phyloP scores from a whole-genome alignment of 2,888 invertebrate genomes.

The Diarsia mendica region DNA sequence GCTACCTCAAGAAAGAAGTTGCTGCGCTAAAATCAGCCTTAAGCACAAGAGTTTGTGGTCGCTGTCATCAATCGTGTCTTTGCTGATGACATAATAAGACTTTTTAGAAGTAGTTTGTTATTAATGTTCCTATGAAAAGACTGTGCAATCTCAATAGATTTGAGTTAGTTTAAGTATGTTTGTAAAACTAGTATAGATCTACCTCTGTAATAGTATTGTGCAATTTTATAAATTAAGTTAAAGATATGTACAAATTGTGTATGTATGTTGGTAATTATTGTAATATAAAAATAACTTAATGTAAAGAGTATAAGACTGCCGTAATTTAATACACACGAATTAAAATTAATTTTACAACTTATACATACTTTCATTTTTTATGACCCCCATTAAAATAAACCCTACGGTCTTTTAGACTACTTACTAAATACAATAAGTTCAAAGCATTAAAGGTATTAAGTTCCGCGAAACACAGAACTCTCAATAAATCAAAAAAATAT shows the following conservation, averaged over 20 bases:
- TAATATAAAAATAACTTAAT: conserved; percentile 22
- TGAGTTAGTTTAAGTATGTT: conserved; percentile 41
- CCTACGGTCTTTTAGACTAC: background rate
- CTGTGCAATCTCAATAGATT: conserved; percentile 54
- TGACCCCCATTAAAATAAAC: background rate
- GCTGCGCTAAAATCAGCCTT: conserved; percentile 73
- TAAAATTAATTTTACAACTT: conserved; percentile 19
- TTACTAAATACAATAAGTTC: background rate
- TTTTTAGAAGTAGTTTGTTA: conserved; percentile 19
- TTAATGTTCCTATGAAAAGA: conserved; percentile 41
- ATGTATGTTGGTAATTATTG: conserved; percentile 2
- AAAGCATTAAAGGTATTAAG: background rate
- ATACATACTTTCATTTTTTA: background rate
- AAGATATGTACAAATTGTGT: conserved; percentile 3
- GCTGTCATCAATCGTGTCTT: conserved; percentile 69
- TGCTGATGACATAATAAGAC: conserved; percentile 40
- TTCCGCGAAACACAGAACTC: background rate
- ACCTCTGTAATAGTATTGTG: conserved; percentile 66
- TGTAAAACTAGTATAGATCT: conserved; percentile 55
- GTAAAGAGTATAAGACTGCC: conserved; percentile 11
- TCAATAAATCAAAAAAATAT: background rate
- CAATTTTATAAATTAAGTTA: conserved; percentile 60
- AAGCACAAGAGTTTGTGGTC: conserved; percentile 67
- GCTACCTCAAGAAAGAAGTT: conserved; percentile 90
- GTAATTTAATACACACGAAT: background rate